Percentiles rank a stretch among this genome's conserved stretches.
These are phyloP conservation scores for Falcaria lacertinaria DNA, from an alignment of 2,888 invertebrate genomes.

Conservation along the genomic window DNA sequence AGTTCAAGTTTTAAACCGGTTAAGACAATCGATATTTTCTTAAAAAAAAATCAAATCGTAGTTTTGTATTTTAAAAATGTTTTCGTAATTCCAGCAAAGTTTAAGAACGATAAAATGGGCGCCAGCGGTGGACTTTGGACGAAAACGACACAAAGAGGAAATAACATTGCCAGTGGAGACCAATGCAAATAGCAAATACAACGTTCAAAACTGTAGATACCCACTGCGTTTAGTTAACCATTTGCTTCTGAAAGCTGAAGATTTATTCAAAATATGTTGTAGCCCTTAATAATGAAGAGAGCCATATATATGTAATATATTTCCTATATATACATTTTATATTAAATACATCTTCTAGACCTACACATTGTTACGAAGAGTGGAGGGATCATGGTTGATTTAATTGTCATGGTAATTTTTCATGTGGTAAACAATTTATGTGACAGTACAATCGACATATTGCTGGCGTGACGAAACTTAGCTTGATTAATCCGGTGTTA, in stretches of 20 bases:
- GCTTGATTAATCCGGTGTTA: slow-evolving; percentile 67
- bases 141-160: slow-evolving; percentile 19
- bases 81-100: slow-evolving; percentile 19
- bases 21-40: slow-evolving; percentile 12
- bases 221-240: slow-evolving; percentile 4
- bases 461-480: slow-evolving; percentile 56
- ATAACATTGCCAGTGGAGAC: slow-evolving; percentile 29
- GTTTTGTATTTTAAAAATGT: slow-evolving; percentile 14
- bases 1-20: slow-evolving; percentile 24
- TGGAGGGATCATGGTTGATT: slow-evolving; percentile 12
- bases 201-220: slow-evolving; percentile 13
- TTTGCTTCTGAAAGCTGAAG: background rate
- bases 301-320: no score
- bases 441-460: slow-evolving; percentile 44
- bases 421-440: slow-evolving; percentile 19
- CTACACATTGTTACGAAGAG: no score
- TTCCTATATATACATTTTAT: no score
- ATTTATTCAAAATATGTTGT: no score
- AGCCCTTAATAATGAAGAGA: no score
- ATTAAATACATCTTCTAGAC: no score
- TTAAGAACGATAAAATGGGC: slow-evolving; percentile 21
- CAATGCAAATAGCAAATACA: slow-evolving; percentile 31
- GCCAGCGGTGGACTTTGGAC: slow-evolving; percentile 11
- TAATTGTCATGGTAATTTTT: slow-evolving; percentile 17
- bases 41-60: slow-evolving; percentile 12